Conservation (phyloP, 2,888 invertebrate species). For the Sussaba pulchella region DNA sequence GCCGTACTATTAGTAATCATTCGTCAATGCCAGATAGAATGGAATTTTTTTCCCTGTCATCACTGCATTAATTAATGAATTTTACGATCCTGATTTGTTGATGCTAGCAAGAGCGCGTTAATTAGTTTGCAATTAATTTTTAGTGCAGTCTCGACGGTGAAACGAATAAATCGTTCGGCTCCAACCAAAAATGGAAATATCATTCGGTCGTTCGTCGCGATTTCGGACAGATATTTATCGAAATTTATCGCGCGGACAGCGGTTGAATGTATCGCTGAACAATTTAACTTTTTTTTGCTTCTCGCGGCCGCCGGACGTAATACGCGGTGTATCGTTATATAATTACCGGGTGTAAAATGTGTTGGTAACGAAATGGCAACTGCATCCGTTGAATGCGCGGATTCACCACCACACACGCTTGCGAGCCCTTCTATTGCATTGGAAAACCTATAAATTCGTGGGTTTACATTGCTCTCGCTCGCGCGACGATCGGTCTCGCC, state of each 20-base stretch:
- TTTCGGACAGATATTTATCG: conserved; percentile 61
- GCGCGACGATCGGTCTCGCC: conserved; percentile 63
- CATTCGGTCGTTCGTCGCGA: conserved; percentile 58
- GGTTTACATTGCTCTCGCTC: conserved; percentile 62
- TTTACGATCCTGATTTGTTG: background rate
- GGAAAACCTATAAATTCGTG: conserved; percentile 64
- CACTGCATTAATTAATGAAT: conserved; percentile 23
- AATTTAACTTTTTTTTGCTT: conserved; percentile 53
- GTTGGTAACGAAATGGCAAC: conserved; percentile 43
- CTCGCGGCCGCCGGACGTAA: conserved; percentile 50
- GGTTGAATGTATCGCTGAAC: conserved; percentile 58
- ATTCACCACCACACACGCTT: conserved; percentile 50
- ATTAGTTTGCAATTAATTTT: conserved; percentile 13
- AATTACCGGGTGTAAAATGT: conserved; percentile 62
- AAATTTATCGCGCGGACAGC: conserved; percentile 52
- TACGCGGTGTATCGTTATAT: conserved; percentile 65
- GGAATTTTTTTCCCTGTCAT: background rate
- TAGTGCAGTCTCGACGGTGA: background rate
- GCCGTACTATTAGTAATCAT: background rate
- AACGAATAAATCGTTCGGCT: conserved; percentile 8
- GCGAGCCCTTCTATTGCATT: conserved; percentile 46
- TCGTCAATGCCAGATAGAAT: background rate
- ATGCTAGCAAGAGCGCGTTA: conserved; percentile 6
- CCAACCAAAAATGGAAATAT: conserved; percentile 40
- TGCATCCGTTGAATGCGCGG: conserved; percentile 36